phyloP scores from a whole-genome alignment of 2,888 invertebrate genomes.

The Diloba caeruleocephala region DNA sequence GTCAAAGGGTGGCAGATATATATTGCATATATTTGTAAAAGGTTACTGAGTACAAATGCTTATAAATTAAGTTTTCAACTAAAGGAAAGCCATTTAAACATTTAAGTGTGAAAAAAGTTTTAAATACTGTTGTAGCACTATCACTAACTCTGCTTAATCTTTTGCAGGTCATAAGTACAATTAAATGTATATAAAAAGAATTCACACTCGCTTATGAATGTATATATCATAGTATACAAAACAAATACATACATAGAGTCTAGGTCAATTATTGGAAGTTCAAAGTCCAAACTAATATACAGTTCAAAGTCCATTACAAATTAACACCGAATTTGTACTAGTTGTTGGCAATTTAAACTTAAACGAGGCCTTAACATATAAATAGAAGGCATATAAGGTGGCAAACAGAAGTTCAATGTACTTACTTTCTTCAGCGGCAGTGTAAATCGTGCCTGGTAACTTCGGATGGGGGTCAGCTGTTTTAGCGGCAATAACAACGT shows the following conservation, averaged over 20 bases:
- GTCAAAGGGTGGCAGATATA: too few relatives aligned
- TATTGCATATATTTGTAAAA: too few relatives aligned
- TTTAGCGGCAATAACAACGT: constrained; percentile 97
- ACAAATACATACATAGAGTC: constrained; percentile 22
- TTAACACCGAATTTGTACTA: constrained; percentile 35
- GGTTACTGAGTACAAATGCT: too few relatives aligned
- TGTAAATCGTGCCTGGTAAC: constrained; percentile 97
- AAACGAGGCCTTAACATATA: constrained; percentile 6
- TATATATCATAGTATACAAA: constrained; percentile 24
- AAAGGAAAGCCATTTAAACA: too few relatives aligned
- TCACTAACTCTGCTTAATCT: too few relatives aligned
- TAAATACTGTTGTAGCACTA: too few relatives aligned
- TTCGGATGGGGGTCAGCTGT: constrained; percentile 97
- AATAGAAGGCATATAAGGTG: neutral
- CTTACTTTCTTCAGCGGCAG: constrained; percentile 96
- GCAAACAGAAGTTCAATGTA: constrained; percentile 29
- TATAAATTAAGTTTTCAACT: too few relatives aligned
- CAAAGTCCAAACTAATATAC: constrained; percentile 38
- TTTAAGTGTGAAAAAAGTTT: too few relatives aligned
- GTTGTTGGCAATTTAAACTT: constrained; percentile 20
- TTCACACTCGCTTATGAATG: too few relatives aligned
- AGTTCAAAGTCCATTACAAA: constrained; percentile 73
- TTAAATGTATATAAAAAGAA: too few relatives aligned
- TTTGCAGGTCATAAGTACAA: neutral
- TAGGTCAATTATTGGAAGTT: constrained; percentile 38